Evolutionary conservation across 2,797 vertebrate species (phyloP), one percentile per base, ranked within the genome.

Genomic region (Galaxias olidus): DNA sequence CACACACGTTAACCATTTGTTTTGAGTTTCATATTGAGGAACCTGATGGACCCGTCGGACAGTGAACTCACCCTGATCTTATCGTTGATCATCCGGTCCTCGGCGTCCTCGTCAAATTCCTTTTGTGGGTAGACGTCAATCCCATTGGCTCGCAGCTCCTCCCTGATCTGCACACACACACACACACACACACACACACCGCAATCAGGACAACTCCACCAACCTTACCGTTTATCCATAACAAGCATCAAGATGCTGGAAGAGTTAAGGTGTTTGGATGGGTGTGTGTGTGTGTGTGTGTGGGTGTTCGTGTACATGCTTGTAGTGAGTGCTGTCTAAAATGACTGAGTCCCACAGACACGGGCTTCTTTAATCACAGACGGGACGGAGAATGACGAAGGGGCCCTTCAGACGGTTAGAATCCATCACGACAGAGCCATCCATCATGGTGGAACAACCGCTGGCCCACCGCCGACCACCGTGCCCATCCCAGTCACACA

Each of bases 71-170:
- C 97, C 86, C 97, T 93, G 85, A 99, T 98, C 82, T 98, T 98
- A 74, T 98, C 96, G 0, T 98, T 99, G 74, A 96, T 95, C 84
- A 94, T 89, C 66, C 95, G 86, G 88, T 98, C 96, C 73, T 98
- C 96, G 0, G 94, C 84, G 20, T 98, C 96, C 78, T 99, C 97
- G 2, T 99, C 97, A 73, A 98, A 98, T 79, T 97, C 95, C 73
- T 96, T 97, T 90, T 98, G 96, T 9, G 97, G 96, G 69, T 99
- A 98, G 56, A 99, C 95, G 0, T 97, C 95, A 0, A 98, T 99
- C 58, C 94, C 96, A 0, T 98, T 95, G 87, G 94, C 94, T 45
- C 94, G 92, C 59, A 99, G 93, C 79, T 97, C 96, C 1, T 96
- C 94, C 19, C 94, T 95, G 89, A 99, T 98, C 96, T 98, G 74